Evolutionary conservation across 2,888 invertebrate species (phyloP).

Genomic region (Tetranychus truncatus): DNA sequence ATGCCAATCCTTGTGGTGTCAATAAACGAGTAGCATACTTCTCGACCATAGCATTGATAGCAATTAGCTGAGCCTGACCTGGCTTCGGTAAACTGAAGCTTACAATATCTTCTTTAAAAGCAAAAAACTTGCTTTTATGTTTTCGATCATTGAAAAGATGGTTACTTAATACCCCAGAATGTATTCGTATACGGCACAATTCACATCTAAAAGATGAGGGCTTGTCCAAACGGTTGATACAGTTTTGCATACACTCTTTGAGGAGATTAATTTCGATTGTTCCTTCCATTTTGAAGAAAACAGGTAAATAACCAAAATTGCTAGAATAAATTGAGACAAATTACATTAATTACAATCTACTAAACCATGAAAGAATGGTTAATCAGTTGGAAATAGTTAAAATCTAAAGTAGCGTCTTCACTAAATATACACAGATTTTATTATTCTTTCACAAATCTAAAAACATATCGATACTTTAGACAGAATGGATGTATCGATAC

Average conservation of each 20-base stretch:
- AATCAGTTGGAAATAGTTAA: too few species aligned
- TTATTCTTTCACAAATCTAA: too few species aligned
- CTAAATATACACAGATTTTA: too few species aligned
- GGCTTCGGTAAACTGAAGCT: background rate
- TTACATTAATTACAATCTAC: too few species aligned
- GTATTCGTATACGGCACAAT: background rate
- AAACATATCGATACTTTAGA: too few species aligned
- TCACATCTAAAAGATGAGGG: background rate
- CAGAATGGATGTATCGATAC: too few species aligned
- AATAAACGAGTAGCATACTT: background rate
- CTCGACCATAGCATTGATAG: background rate
- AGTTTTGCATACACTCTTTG: background rate
- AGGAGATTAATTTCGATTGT: background rate
- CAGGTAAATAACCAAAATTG: too few species aligned
- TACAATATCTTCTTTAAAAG: background rate
- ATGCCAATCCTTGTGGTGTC: background rate
- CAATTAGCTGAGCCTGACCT: background rate
- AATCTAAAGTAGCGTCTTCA: too few species aligned
- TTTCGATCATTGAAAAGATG: background rate
- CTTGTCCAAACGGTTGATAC: background rate
- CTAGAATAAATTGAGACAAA: too few species aligned
- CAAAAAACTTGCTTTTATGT: background rate
- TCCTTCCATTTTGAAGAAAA: background rate
- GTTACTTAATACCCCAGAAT: background rate
- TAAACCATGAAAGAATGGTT: too few species aligned